These are phyloP conservation scores for Atractosteus spatula DNA, from an alignment of 2,113 vertebrate genomes.

Conservation along the genomic window DNA sequence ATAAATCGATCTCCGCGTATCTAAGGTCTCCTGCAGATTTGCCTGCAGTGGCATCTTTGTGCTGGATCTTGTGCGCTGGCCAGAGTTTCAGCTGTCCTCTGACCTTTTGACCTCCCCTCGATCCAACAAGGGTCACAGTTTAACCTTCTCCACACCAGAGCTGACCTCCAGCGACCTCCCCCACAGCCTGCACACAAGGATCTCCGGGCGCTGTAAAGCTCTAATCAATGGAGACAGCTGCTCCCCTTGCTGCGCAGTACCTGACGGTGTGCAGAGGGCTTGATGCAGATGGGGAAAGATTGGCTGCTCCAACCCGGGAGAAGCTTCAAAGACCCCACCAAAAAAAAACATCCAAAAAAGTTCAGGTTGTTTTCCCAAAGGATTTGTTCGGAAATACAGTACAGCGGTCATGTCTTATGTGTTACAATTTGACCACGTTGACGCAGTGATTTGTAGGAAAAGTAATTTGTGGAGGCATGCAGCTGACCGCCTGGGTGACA, in stretches of 20 bases:
- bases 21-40: background rate
- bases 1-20: conserved; percentile 19
- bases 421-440: too few species aligned
- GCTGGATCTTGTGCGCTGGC: background rate
- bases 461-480: too few species aligned
- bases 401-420: too few species aligned
- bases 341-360: too few species aligned
- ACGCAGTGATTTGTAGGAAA: too few species aligned
- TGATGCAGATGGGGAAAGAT: background rate
- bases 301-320: too few species aligned
- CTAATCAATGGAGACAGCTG: background rate
- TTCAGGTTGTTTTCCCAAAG: too few species aligned
- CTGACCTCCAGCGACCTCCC: conserved; percentile 24
- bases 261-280: background rate
- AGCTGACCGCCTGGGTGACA: too few species aligned
- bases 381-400: too few species aligned
- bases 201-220: conserved; percentile 42
- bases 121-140: conserved; percentile 33
- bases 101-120: conserved; percentile 43
- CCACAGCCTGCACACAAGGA: conserved; percentile 45
- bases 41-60: background rate
- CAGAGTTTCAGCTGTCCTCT: conserved; percentile 20
- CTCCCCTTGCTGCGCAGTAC: background rate
- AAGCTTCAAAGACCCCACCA: too few species aligned
- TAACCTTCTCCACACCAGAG: conserved; percentile 16